Conservation (phyloP, 2,113 vertebrate species). For the Megaceryle torquata region DNA sequence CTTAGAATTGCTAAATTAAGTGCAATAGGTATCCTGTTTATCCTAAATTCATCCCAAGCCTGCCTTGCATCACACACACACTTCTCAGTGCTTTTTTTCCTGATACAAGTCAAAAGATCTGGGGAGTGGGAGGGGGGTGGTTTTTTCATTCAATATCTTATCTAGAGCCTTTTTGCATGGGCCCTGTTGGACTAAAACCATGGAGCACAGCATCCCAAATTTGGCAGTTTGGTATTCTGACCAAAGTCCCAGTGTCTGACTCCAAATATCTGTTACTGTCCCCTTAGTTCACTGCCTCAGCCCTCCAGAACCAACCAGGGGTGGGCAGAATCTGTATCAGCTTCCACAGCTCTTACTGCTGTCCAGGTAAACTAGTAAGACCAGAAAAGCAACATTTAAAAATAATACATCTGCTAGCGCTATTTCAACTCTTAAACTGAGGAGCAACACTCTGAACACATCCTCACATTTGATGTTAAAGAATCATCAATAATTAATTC, state of each 20-base stretch:
- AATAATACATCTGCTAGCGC: neutral
- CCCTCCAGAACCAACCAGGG: neutral
- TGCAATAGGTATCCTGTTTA: constrained; percentile 1
- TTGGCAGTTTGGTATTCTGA: neutral
- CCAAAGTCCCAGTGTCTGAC: neutral
- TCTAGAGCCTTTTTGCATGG: neutral
- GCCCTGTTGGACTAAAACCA: neutral
- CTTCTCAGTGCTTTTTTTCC: neutral
- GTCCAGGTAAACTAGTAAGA: neutral
- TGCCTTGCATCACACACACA: constrained; percentile 5
- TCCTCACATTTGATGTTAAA: neutral
- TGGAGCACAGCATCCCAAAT: neutral
- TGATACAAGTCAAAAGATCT: neutral
- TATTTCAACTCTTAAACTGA: neutral
- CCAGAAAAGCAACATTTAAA: neutral
- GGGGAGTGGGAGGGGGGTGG: neutral
- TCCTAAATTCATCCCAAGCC: constrained; percentile 11
- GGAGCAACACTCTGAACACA: neutral
- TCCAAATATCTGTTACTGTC: neutral
- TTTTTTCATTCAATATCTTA: neutral
- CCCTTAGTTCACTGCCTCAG: neutral
- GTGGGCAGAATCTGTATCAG: neutral
- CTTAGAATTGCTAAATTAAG: neutral
- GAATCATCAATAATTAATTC: constrained; percentile 18
- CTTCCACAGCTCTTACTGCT: neutral